Evolutionary conservation across 2,797 vertebrate species (phyloP).

Genomic region (Chaenodraco wilsoni): DNA sequence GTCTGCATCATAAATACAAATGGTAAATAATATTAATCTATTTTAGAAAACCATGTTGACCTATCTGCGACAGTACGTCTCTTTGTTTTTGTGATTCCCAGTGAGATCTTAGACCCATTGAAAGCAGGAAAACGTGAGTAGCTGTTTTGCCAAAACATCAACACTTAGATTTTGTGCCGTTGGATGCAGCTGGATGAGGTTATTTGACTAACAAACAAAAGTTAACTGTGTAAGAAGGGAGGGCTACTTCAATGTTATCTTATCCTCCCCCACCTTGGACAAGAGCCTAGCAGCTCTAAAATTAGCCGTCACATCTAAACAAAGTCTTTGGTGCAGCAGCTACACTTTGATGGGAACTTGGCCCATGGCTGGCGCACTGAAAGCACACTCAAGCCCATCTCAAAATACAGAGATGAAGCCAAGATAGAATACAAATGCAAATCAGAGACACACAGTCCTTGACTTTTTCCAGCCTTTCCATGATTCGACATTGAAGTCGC

Average conservation of each 20-base stretch:
- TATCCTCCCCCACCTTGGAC: slow-evolving; percentile 76
- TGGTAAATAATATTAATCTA: neutral
- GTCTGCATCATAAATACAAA: neutral
- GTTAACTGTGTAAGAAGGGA: slow-evolving; percentile 43
- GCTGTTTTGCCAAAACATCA: slow-evolving; percentile 24
- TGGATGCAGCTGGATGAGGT: slow-evolving; percentile 25
- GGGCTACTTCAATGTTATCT: slow-evolving; percentile 71
- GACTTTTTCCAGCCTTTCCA: slow-evolving; percentile 10
- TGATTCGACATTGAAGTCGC: neutral
- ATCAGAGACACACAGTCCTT: slow-evolving; percentile 34
- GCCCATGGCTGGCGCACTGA: slow-evolving; percentile 62
- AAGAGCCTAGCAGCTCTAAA: slow-evolving; percentile 75
- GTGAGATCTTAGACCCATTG: neutral
- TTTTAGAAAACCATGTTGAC: slow-evolving; percentile 12
- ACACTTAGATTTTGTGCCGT: slow-evolving; percentile 5
- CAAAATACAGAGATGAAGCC: slow-evolving; percentile 55
- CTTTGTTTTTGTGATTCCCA: slow-evolving; percentile 12
- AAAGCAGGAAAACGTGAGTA: slow-evolving; percentile 29
- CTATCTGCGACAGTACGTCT: slow-evolving; percentile 1
- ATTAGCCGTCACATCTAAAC: slow-evolving; percentile 75
- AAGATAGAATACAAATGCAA: slow-evolving; percentile 59
- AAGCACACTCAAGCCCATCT: slow-evolving; percentile 59
- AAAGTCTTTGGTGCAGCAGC: slow-evolving; percentile 71
- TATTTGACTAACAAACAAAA: slow-evolving; percentile 60
- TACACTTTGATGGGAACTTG: slow-evolving; percentile 74